Percentiles rank a stretch among this genome's conserved stretches.
Evolutionary conservation across 2,888 invertebrate genomes (phyloP).

Genomic region (Xestia rhomboidea): DNA sequence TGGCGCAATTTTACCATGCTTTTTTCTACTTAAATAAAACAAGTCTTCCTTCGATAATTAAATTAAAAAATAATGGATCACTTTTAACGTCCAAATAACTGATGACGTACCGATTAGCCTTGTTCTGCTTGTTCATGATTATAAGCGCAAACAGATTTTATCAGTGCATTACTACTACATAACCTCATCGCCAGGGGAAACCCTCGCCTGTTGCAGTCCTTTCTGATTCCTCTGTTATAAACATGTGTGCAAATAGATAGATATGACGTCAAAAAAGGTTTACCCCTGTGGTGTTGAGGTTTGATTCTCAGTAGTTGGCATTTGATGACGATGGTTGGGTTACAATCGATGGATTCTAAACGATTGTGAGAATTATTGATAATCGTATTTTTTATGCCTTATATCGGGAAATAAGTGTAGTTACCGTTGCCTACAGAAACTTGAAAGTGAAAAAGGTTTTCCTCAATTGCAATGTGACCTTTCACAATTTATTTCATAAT

Average conservation of each 20-base stretch:
- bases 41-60: not conserved
- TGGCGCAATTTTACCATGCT: too few relatives aligned
- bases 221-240: constrained; percentile 27
- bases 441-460: not conserved
- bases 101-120: constrained; percentile 47
- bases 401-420: not conserved
- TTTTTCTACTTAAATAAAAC: not conserved
- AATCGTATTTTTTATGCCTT: not conserved
- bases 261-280: constrained; percentile 36
- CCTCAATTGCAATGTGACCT: not conserved
- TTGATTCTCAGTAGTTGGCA: constrained; percentile 36
- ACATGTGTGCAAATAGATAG: constrained; percentile 31
- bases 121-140: constrained; percentile 35
- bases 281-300: constrained; percentile 11
- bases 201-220: constrained; percentile 43
- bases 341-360: constrained; percentile 9
- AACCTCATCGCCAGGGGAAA: constrained; percentile 55
- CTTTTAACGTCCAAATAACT: not conserved
- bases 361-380: constrained; percentile 24
- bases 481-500: not conserved
- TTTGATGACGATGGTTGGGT: constrained; percentile 23
- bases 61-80: not conserved
- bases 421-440: not conserved
- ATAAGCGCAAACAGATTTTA: constrained; percentile 54
- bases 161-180: constrained; percentile 38